Evolutionary conservation across 2,888 invertebrate species (phyloP), one percentile per base, ranked within the genome.

Genomic region (Dioctria rufipes): DNA sequence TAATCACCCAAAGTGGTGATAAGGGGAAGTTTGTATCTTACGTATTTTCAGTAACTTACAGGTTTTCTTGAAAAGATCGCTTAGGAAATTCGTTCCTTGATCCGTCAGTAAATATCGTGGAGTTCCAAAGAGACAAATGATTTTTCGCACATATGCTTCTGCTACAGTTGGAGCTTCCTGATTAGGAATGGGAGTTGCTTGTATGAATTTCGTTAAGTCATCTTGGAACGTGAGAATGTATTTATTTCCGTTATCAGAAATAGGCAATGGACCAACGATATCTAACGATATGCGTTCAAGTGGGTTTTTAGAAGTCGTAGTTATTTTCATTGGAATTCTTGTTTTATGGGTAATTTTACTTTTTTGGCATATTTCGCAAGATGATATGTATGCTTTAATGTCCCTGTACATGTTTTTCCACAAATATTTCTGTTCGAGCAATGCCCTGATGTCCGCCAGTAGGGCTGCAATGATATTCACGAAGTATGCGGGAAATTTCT

Each of bases 91-190:
- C 25, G 25, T 25, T 25, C 25, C 25, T 25, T 25, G 25, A 25
- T 25, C 25, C 25, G 25, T 25, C 25, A 25, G 25, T 25, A 25
- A 25, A 8, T 25, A 6, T 4, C 8, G 13, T 5, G 61, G 37
- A 3, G 8, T 25, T 11, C 61, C 61, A 61, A 25, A 61, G 5
- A 6, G 1, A 3, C 13, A 61, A 25, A 61, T 61, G 3, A 61
- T 61, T 25, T 37, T 25, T 3, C 25, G 8, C 6, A 61, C 25
- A 25, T 25, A 25, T 2, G 25, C 25, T 37, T 85, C 82, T 4
- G 86, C 87, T n/a, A 87, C 84, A 2, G 85, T 86, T 83, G 83
- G 79, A 3, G 87, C 84, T 79, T 85, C 85, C 80, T 86, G 85
- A 80, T 85, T 84, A 5, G 80, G 80, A 11, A 86, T 71, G 11